Conservation (phyloP, 2,113 vertebrate species). For the Oreochromis niloticus region DNA sequence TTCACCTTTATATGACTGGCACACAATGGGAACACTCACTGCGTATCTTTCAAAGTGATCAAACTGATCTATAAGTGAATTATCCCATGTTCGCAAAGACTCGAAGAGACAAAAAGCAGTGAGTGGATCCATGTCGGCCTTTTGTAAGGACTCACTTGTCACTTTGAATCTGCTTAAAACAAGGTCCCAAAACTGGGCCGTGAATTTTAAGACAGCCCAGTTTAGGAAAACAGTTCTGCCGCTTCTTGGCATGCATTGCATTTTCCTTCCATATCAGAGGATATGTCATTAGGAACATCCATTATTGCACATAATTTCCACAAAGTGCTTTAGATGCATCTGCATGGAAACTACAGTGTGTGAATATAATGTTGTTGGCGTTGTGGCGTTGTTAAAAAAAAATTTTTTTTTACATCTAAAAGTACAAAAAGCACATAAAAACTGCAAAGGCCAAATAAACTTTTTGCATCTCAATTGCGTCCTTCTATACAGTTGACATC, state of each 20-base stretch:
- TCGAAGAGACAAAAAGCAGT: neutral
- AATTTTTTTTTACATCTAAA: neutral
- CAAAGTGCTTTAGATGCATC: neutral
- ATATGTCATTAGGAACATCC: neutral
- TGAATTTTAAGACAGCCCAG: neutral
- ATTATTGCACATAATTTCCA: neutral
- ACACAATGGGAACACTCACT: neutral
- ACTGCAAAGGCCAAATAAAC: neutral
- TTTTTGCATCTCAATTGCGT: neutral
- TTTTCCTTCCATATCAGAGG: neutral
- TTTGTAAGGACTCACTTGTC: neutral
- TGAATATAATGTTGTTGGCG: neutral
- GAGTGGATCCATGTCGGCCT: neutral
- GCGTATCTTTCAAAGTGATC: neutral
- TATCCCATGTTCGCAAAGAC: neutral
- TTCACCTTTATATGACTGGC: neutral
- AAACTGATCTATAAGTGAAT: neutral
- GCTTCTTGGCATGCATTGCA: neutral
- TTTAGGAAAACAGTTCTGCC: neutral
- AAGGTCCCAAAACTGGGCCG: neutral
- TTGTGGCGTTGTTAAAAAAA: neutral
- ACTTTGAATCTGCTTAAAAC: neutral
- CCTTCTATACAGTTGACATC: neutral
- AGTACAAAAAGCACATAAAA: neutral
- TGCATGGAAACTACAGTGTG: neutral